phyloP scores from a whole-genome alignment of 2,797 vertebrate genomes.

The Mormyrus hasselquistii region DNA sequence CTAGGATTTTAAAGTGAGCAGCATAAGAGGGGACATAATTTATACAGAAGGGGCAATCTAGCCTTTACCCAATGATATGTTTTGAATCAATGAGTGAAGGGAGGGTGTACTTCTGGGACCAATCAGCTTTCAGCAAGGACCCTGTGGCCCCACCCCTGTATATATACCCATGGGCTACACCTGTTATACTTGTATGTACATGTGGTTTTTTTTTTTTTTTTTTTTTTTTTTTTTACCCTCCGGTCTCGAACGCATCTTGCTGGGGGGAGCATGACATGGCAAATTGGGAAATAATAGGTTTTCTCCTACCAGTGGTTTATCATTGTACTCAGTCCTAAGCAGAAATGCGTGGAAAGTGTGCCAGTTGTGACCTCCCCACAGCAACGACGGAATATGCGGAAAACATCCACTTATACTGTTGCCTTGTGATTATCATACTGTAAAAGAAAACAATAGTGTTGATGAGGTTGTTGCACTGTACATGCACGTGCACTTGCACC shows the following conservation, averaged over 20 bases:
- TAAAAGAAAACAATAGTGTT: not conserved
- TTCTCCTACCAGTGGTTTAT: not conserved
- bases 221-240: not conserved
- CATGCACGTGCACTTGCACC: not conserved
- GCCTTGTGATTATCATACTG: not conserved
- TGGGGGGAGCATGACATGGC: not conserved
- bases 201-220: not conserved
- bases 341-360: not conserved
- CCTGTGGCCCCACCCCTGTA: not conserved
- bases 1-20: not conserved
- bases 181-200: not conserved
- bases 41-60: not conserved
- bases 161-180: not conserved
- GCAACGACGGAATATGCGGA: not conserved
- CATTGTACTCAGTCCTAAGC: not conserved
- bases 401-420: not conserved
- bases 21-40: not conserved
- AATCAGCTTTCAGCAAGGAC: not conserved
- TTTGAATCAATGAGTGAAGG: not conserved
- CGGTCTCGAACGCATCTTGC: not conserved
- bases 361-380: not conserved
- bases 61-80: not conserved
- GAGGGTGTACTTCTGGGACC: not conserved
- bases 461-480: not conserved
- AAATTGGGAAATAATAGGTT: not conserved